Percentiles rank a stretch among this genome's conserved stretches.
phyloP scores from a whole-genome alignment of 2,797 vertebrate genomes.

The Yasuhikotakia modesta region DNA sequence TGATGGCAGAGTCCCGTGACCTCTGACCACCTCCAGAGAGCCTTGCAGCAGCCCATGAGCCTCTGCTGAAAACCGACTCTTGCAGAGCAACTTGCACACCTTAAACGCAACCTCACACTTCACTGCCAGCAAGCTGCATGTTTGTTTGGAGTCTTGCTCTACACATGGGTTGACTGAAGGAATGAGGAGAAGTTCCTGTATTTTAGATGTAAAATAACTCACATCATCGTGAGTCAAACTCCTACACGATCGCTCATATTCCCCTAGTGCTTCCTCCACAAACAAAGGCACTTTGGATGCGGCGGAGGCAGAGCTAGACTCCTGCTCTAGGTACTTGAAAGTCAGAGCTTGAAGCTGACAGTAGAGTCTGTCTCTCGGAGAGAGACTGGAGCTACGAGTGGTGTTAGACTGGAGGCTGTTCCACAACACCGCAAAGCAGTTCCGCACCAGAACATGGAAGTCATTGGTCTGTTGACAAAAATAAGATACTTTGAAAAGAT shows the following conservation, averaged over 20 bases:
- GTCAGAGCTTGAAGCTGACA: slow-evolving; percentile 78
- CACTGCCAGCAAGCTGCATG: slow-evolving; percentile 39
- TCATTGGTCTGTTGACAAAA: slow-evolving; percentile 69
- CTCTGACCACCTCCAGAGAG: slow-evolving; percentile 51
- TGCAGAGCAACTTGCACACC: slow-evolving; percentile 77
- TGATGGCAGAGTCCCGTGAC: slow-evolving; percentile 33
- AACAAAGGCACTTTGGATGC: slow-evolving; percentile 66
- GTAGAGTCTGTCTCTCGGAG: slow-evolving; percentile 63
- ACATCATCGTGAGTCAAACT: slow-evolving; percentile 68
- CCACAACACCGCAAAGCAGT: slow-evolving; percentile 84
- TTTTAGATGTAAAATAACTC: slow-evolving; percentile 70
- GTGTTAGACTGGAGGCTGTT: slow-evolving; percentile 62
- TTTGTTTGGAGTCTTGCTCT: not conserved
- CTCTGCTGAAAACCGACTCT: slow-evolving; percentile 62
- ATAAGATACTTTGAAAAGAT: not conserved
- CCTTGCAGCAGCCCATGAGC: slow-evolving; percentile 65
- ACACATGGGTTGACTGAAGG: slow-evolving; percentile 26
- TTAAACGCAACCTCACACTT: slow-evolving; percentile 78
- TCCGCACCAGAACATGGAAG: slow-evolving; percentile 70
- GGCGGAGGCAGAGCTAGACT: slow-evolving; percentile 40
- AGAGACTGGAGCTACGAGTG: not conserved
- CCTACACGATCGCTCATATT: slow-evolving; percentile 70
- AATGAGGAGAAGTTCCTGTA: slow-evolving; percentile 55
- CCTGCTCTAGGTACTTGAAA: slow-evolving; percentile 82
- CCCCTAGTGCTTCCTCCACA: slow-evolving; percentile 66